A percentile compares a stretch with the other conserved stretches of the same genome.
Evolutionary conservation across 2,888 invertebrate species (phyloP).

Genomic region (Drosophila nigricruria): DNA sequence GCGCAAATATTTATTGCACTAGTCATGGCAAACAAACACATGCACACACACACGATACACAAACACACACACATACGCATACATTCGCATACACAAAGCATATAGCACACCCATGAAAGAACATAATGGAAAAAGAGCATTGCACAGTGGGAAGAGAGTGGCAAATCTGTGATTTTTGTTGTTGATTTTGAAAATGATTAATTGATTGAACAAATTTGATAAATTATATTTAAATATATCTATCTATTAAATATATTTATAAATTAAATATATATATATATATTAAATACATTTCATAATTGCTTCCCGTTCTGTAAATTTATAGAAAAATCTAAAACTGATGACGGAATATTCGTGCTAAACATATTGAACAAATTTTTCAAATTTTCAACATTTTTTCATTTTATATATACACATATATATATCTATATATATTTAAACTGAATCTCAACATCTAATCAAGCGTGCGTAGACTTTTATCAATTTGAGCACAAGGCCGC

Average conservation of each 20-base stretch:
- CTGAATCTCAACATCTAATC: slow-evolving; percentile 30
- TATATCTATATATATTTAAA: not conserved
- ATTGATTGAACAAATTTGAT: not conserved
- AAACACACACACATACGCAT: slow-evolving; percentile 34
- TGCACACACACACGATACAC: slow-evolving; percentile 8
- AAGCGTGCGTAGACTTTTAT: slow-evolving; percentile 44
- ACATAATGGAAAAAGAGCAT: slow-evolving; percentile 32
- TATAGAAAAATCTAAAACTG: not conserved
- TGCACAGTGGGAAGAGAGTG: slow-evolving; percentile 60
- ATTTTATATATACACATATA: not conserved
- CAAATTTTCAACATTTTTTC: not conserved
- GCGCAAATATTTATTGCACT: slow-evolving; percentile 77
- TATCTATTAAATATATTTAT: not conserved
- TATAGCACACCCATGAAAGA: slow-evolving; percentile 49
- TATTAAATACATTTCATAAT: not conserved
- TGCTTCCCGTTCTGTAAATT: not conserved
- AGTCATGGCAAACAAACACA: slow-evolving; percentile 59
- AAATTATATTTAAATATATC: not conserved
- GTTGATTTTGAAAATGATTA: not conserved
- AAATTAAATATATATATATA: not conserved
- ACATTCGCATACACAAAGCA: slow-evolving; percentile 14
- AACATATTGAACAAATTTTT: not conserved
- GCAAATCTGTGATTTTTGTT: not conserved
- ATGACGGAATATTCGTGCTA: not conserved
- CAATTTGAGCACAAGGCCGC: slow-evolving; percentile 52